Evolutionary conservation across 2,888 invertebrate genomes (phyloP), one percentile per base, ranked within the genome.

Genomic region (Cosmia pyralina): DNA sequence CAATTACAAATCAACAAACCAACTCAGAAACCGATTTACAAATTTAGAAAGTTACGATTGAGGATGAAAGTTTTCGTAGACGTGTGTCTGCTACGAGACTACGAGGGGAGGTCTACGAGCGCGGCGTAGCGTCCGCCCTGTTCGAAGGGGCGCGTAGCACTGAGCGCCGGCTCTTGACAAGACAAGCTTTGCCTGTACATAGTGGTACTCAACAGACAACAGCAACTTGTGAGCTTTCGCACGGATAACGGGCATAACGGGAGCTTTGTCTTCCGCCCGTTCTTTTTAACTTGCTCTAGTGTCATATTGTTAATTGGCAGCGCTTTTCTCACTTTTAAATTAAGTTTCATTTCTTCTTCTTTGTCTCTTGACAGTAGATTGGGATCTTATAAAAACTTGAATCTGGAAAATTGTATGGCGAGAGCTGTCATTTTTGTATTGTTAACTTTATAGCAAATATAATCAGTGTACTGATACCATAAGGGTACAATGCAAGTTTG

Each of bases 151-250:
- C 93, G 92, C 91, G 92, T 92, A 90, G 92, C 90, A 96, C 96
- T 96, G 96, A 94, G 91, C 92, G 87, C 86, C 83, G 84, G 88
- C 93, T 92, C 94, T 93, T 94, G 93, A 94, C 95, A 93, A 95
- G 95, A 95, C 95, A 95, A 95, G 95, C 94, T 95, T 95, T 93
- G 91, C 92, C 90, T 88, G 92, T 91, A 92, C 89, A 88, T 88
- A 92, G 93, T 92, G 91, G 92, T 93, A 92, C 93, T 93, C 91
- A 87, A 92, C 90, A 93, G 92, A 94, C 92, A 94, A 94, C 94
- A 86, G 85, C 87, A 94, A 94, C 93, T 94, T 93, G 92, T 91
- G 91, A 93, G 94, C 94, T 93, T 93, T 94, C 92, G 91, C 92
- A 92, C 90, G 92, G 91, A 92, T 93, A 94, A 94, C 92, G 88